Evolutionary conservation across 2,113 vertebrate species (phyloP).

Genomic region (Dasyprocta punctata): DNA sequence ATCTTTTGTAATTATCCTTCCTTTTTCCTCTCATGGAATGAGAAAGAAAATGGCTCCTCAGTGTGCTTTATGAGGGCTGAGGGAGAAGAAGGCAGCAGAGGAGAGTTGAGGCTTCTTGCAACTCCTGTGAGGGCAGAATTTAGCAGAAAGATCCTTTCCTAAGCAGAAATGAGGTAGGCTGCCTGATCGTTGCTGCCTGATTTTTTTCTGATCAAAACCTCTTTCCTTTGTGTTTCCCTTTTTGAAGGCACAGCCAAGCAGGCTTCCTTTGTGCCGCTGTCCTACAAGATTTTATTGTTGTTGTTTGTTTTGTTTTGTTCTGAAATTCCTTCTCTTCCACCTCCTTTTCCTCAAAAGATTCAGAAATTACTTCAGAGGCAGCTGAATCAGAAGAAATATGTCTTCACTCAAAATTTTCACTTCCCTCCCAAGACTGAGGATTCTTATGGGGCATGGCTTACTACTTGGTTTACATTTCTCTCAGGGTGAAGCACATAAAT

Average conservation of each 20-base stretch:
- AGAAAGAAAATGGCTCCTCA: neutral
- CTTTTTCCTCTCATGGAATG: conserved; percentile 17
- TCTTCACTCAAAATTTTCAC: conserved; percentile 41
- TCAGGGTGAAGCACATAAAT: conserved; percentile 36
- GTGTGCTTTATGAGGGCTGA: neutral
- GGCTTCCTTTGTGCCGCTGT: neutral
- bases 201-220: neutral
- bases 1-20: conserved; percentile 23
- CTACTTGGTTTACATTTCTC: neutral
- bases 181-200: neutral
- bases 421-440: neutral
- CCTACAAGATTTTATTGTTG: neutral
- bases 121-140: neutral
- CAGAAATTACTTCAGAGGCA: conserved; percentile 41
- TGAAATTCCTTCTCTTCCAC: neutral
- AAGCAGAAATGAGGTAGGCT: neutral
- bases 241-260: conserved; percentile 1
- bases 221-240: conserved; percentile 26
- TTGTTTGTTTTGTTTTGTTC: neutral
- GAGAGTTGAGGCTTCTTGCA: neutral
- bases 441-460: neutral
- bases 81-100: neutral
- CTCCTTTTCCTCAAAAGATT: conserved; percentile 37
- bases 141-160: neutral
- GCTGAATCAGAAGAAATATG: neutral